Percentiles rank a stretch among this genome's conserved stretches.
Evolutionary conservation across 2,113 vertebrate species (phyloP).

Genomic region (Eptesicus fuscus): DNA sequence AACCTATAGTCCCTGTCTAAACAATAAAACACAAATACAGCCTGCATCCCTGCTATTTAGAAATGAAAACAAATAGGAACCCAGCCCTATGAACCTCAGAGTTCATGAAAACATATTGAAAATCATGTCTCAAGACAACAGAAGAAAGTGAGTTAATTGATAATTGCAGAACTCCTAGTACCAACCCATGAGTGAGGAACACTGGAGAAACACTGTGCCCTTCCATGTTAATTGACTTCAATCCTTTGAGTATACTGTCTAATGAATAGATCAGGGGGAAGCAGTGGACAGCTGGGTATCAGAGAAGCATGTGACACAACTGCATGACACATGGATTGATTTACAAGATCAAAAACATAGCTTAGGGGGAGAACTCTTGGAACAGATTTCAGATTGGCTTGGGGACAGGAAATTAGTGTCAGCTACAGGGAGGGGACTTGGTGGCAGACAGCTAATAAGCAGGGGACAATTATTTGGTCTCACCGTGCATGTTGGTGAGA

Average conservation of each 20-base stretch:
- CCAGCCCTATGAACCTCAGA: background rate
- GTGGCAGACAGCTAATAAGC: conserved; percentile 38
- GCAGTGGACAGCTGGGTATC: conserved; percentile 60
- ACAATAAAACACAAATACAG: background rate
- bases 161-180: conserved; percentile 51
- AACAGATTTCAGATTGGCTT: conserved; percentile 71
- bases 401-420: conserved; percentile 48
- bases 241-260: conserved; percentile 64
- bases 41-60: background rate
- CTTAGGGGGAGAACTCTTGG: conserved; percentile 72
- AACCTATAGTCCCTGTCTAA: background rate
- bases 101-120: conserved; percentile 4
- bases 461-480: background rate
- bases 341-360: conserved; percentile 77
- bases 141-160: conserved; percentile 31
- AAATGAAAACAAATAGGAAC: conserved; percentile 30
- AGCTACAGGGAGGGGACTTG: conserved; percentile 21
- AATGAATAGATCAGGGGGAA: conserved; percentile 56
- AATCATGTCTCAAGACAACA: background rate
- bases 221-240: conserved; percentile 59
- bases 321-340: conserved; percentile 59
- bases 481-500: conserved; percentile 2
- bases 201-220: conserved; percentile 12
- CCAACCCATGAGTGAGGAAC: conserved; percentile 9
- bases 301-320: conserved; percentile 50